Base-by-base conservation (phyloP, 2,797 vertebrate genomes). In the Pangasius sanitwongsei region DNA sequence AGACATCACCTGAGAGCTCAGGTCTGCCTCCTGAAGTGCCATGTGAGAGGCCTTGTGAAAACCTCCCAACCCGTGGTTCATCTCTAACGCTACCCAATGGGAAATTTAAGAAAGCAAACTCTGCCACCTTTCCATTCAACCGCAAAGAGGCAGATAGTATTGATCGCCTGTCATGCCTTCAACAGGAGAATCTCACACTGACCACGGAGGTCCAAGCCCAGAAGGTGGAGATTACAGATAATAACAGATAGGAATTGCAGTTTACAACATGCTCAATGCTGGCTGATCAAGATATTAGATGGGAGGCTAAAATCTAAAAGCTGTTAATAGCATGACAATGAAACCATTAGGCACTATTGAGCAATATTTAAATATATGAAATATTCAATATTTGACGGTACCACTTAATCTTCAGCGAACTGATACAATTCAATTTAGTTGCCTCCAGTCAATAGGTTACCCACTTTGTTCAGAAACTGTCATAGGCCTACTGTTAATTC, bases 131-230 rank as follows among this genome's bases (percentile, higher is more conserved):
- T 90, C 86, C 94, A 0, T 28, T 77, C 31, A 86, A 90, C 41
- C 89, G 50, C 74, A 93, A 93, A 87, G 93, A 95, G 78, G 90
- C 89, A 4, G 93, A 91, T 3, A 74, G 91, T 53, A 90, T 91
- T 15, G 96, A 97, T 69, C 94, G 94, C 89, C 89, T 84, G 41
- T 91, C 88, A 25, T 94, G 92, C 18, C 95, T 97, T 44, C 95
- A 97, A 87, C 96, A 97, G 77, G 97, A 98, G 89, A 95, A 97
- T 63, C 92, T 97, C 92, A 95, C 93, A 0, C 95, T 98, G 88
- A 93, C 94, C 4, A 95, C 97, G 88, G 98, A 99, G 91, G 94
- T 99, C 87, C 96, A 97, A 90, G 96, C 97, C 87, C 98, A 99
- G 93, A 99, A 98, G 97, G 98, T 99, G 77, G 53, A 85, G 50